Percentiles rank a stretch among this genome's conserved stretches.
phyloP scores from a whole-genome alignment of 2,113 vertebrate species.

The Climacteris rufus region DNA sequence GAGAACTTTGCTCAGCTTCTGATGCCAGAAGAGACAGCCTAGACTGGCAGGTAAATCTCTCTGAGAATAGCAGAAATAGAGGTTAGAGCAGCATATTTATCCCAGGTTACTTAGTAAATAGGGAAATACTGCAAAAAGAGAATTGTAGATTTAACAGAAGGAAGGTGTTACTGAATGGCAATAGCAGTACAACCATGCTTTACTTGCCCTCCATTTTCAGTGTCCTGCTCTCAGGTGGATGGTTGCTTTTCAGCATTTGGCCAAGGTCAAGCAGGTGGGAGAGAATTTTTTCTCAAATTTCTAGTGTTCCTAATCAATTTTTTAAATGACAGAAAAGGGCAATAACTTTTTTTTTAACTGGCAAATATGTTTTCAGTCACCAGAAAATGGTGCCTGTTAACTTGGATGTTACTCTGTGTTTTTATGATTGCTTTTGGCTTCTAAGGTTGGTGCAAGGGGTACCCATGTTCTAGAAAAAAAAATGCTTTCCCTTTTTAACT shows the following conservation, averaged over 20 bases:
- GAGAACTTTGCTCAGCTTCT: conserved; percentile 24
- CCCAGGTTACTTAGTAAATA: neutral
- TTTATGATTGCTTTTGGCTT: neutral
- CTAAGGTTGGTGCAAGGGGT: neutral
- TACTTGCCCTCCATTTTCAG: neutral
- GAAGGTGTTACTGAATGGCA: neutral
- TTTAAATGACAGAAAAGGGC: neutral
- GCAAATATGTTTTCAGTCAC: neutral
- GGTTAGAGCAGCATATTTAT: neutral
- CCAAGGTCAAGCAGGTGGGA: neutral
- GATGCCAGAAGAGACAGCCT: neutral
- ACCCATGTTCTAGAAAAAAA: neutral
- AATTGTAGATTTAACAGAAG: neutral
- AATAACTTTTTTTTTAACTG: neutral
- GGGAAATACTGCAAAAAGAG: neutral
- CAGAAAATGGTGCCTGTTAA: neutral
- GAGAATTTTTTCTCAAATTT: neutral
- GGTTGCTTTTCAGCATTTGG: neutral
- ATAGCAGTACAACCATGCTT: neutral
- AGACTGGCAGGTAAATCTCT: conserved; percentile 29
- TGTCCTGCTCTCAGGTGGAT: neutral
- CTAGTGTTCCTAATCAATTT: neutral
- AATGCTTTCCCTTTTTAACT: neutral
- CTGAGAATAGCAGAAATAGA: neutral
- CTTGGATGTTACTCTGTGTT: neutral